These are phyloP conservation scores for Olivierus martensii DNA, from an alignment of 1,140 invertebrate genomes.

Conservation along the genomic window DNA sequence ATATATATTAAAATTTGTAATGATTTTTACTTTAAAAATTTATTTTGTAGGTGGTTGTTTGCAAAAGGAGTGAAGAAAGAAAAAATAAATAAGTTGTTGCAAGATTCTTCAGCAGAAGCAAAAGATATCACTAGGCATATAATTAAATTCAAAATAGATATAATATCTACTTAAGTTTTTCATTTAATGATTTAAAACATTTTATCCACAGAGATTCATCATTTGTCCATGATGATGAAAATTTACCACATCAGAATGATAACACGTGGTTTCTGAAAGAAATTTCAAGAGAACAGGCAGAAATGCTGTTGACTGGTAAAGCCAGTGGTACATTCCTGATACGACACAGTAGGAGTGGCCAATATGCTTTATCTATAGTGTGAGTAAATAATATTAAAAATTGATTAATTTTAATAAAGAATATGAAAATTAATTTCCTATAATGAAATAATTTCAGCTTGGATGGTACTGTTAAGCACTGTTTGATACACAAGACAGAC, in stretches of 20 bases:
- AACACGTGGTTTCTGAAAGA: constrained; percentile 55
- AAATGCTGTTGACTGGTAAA: constrained; percentile 49
- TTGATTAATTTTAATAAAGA: neutral
- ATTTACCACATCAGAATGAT: constrained; percentile 45
- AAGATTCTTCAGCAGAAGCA: constrained; percentile 13
- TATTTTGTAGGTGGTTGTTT: constrained; percentile 22
- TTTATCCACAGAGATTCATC: constrained; percentile 5
- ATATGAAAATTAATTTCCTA: neutral
- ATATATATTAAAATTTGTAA: too few relatives aligned
- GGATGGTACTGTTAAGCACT: constrained; percentile 74
- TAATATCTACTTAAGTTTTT: too few relatives aligned
- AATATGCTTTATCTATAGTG: constrained; percentile 79
- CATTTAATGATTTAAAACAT: neutral
- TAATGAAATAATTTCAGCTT: constrained; percentile 30
- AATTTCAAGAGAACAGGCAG: constrained; percentile 59
- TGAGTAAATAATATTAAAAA: constrained; percentile 4
- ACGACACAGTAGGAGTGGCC: constrained; percentile 40
- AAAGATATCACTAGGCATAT: constrained; percentile 13
- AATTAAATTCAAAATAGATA: neutral
- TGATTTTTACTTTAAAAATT: too few relatives aligned
- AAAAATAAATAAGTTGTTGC: constrained; percentile 15
- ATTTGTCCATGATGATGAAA: constrained; percentile 14
- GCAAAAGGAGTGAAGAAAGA: constrained; percentile 20
- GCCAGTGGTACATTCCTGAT: constrained; percentile 86
- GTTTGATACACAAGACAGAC: constrained; percentile 77